Conservation (phyloP, 2,113 vertebrate species). For the Arizona elegans region DNA sequence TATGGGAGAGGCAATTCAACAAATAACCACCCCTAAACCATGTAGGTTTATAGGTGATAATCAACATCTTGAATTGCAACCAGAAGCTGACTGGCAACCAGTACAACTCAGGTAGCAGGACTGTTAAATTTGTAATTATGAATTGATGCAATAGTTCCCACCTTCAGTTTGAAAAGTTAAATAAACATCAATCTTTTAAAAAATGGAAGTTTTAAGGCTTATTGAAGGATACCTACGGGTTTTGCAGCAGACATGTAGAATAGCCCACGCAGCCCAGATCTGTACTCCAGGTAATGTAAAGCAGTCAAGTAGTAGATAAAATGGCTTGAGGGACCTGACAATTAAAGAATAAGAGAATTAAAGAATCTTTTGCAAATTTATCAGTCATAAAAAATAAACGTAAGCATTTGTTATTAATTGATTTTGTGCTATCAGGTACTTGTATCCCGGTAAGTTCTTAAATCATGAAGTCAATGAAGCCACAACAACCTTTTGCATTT, state of each 20-base stretch:
- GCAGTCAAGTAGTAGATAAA: slow-evolving; percentile 81
- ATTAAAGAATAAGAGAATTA: neutral
- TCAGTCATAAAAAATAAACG: neutral
- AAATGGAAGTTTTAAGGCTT: neutral
- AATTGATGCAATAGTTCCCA: neutral
- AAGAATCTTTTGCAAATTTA: neutral
- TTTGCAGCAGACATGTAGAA: slow-evolving; percentile 86
- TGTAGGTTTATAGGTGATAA: neutral
- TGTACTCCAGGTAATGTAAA: slow-evolving; percentile 82
- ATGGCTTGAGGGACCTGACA: slow-evolving; percentile 81
- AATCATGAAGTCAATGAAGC: neutral
- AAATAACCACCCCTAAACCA: neutral
- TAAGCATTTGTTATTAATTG: neutral
- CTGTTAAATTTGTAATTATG: neutral
- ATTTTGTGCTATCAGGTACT: neutral
- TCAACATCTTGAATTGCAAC: neutral
- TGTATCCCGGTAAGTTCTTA: neutral
- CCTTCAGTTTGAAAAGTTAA: neutral
- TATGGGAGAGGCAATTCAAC: neutral
- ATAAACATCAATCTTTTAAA: neutral
- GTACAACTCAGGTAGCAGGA: neutral
- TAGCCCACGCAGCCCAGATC: slow-evolving; percentile 86
- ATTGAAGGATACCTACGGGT: slow-evolving; percentile 70
- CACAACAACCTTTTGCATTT: neutral
- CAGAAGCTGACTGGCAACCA: neutral